phyloP scores from a whole-genome alignment of 1,140 invertebrate genomes.

The Drosophila ficusphila region DNA sequence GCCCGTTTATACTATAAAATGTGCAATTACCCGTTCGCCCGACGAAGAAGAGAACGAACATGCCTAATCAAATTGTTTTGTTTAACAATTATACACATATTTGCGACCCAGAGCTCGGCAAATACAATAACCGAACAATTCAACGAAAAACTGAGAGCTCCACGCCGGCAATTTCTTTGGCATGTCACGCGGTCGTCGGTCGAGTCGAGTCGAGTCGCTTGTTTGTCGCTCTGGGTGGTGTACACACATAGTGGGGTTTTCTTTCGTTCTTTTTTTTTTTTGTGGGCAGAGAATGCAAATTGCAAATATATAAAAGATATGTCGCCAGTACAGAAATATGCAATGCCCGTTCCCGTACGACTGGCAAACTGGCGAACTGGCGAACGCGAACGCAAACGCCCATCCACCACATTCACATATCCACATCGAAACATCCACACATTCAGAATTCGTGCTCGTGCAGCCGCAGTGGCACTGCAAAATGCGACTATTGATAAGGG shows the following conservation, averaged over 20 bases:
- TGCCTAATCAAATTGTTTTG: conserved; percentile 48
- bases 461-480: conserved; percentile 31
- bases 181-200: conserved; percentile 70
- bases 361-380: no score
- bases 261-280: no score
- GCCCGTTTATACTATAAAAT: conserved; percentile 12
- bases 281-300: conserved; percentile 35
- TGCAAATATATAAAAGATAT: conserved; percentile 39
- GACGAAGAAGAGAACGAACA: conserved; percentile 9
- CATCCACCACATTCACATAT: neutral
- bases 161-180: conserved; percentile 54
- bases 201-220: conserved; percentile 45
- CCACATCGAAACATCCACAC: neutral
- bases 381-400: conserved; percentile 8
- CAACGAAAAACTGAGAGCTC: conserved; percentile 18
- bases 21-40: conserved; percentile 40
- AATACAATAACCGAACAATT: conserved; percentile 11
- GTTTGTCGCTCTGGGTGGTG: conserved; percentile 39
- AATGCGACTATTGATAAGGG: conserved; percentile 42
- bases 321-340: conserved; percentile 49
- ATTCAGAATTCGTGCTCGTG: conserved; percentile 47
- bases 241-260: neutral
- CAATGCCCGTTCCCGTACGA: conserved; percentile 17
- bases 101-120: conserved; percentile 1
- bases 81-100: conserved; percentile 31